Base-by-base conservation (phyloP, 2,888 invertebrate species). In the Trichopria drosophilae region DNA sequence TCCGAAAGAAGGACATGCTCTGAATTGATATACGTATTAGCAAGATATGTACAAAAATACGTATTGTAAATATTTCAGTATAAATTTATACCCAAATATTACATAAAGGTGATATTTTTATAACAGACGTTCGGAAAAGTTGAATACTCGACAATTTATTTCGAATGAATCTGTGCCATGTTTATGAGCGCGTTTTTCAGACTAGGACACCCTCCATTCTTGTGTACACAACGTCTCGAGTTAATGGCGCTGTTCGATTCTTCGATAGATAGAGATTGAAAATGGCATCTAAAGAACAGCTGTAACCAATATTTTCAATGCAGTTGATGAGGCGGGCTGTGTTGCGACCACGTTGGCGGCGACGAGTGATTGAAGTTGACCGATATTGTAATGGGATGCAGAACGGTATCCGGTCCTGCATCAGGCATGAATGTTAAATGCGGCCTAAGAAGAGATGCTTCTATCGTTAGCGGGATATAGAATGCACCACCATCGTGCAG, bases 351-450 rank as follows among this genome's bases (percentile, higher is more conserved):
- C 22, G 63, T 49, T 0, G 67, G 64, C 6, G 64, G 61, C n/a
- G 64, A 22, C 2, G 62, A 45, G 42, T 74, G 72, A 46, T 70
- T 74, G 55, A 90, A 91, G 77, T 89, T 88, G n/a, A 93, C 93
- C 71, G 89, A 90, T 53, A 93, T 93, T 50, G 90, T 91, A 61
- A 93, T 89, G 3, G 93, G 92, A 77, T 93, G 93, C 23, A 93
- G 76, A 2, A 87, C 82, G 15, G 83, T 81, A 24, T 82, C 78
- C 1, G 82, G 79, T 37, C 84, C 84, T 75, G 73, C 20, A 66
- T 61, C 32, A 7, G 52, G 49, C 15, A 69, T 61, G 36, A 65
- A 68, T 6, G 58, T 64, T 18, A 89, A 77, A 68, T 85, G 85
- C 1, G 90, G 86, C 67, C 85, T 75, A 42, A 93, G 73, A 26